Evolutionary conservation across 2,888 invertebrate genomes (phyloP), one percentile per base, ranked within the genome.

Genomic region (Acrocyrtus sp.): DNA sequence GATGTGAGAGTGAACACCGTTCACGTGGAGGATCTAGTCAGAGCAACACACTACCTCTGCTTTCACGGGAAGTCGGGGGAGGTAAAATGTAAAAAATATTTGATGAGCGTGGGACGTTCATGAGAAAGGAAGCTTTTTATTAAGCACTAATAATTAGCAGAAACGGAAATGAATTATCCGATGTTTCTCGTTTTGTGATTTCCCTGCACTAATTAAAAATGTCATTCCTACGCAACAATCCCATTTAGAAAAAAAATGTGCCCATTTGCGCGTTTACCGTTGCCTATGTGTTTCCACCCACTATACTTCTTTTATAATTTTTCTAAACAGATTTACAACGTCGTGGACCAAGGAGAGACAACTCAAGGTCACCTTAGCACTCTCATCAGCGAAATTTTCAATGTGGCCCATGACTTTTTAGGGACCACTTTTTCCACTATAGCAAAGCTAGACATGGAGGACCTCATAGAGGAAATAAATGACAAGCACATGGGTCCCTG

Each of bases 401-500:
- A 90, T 82, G 92, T 96, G 77, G 91, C 92, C 82, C 91, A 93
- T 62, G 94, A 94, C 83, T 96, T 94, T 83, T 92, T 93, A 84
- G 95, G 95, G 17, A 90, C 90, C 22, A 87, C 93, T 8, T 87
- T 94, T 78, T 94, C 95, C 22, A 91, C 91, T 48, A 83, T 95
- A 76, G 92, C 94, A 17, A 92, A 92, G 88, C 86, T 88, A 50
- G 94, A 95, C 85, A 89, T 94, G 85, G 88, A 88, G 1, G 89
- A 89, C 8, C 91, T 94, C 4, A 92, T 94, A 0, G 94, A 95
- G 81, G 95, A 96, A 82, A 94, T 94, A 0, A 96, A 96, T 84
- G 96, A 96, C 85, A 95, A 95, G 83, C 96, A 96, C 84, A 88
- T 96, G 86, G 90, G 89, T 0, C 95, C 95, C 19, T 96, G 96